Percentiles rank a stretch among this genome's conserved stretches.
These are phyloP conservation scores for Conger conger DNA, from an alignment of 2,113 vertebrate species.

Conservation along the genomic window DNA sequence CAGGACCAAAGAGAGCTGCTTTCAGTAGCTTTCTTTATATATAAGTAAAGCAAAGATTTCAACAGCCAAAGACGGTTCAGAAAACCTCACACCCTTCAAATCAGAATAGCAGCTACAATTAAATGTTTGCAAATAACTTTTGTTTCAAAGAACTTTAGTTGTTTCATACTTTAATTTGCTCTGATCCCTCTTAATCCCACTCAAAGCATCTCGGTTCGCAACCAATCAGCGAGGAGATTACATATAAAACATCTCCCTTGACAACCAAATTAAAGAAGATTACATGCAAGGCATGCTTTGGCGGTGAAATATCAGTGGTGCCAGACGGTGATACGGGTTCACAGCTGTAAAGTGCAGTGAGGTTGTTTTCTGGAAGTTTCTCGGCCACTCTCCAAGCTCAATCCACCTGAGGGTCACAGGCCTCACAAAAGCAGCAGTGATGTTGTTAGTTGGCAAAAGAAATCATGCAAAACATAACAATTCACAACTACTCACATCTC, in stretches of 20 bases:
- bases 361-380: conserved; percentile 39
- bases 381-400: conserved; percentile 18
- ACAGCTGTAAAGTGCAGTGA: neutral
- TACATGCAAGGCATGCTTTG: conserved; percentile 49
- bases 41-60: neutral
- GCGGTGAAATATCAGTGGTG: conserved; percentile 43
- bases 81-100: neutral
- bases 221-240: conserved; percentile 22
- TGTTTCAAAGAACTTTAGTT: neutral
- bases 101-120: neutral
- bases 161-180: neutral
- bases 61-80: neutral
- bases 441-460: neutral
- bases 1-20: neutral
- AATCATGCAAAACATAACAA: neutral
- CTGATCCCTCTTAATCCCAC: conserved; percentile 22
- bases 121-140: neutral
- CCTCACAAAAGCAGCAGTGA: neutral
- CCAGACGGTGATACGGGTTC: neutral
- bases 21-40: neutral
- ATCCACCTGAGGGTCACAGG: conserved; percentile 3
- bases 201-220: neutral
- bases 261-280: conserved; percentile 51
- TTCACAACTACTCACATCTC: neutral
- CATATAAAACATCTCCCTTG: conserved; percentile 33